phyloP scores from a whole-genome alignment of 2,797 vertebrate species.

The Sarcophilus harrisii region DNA sequence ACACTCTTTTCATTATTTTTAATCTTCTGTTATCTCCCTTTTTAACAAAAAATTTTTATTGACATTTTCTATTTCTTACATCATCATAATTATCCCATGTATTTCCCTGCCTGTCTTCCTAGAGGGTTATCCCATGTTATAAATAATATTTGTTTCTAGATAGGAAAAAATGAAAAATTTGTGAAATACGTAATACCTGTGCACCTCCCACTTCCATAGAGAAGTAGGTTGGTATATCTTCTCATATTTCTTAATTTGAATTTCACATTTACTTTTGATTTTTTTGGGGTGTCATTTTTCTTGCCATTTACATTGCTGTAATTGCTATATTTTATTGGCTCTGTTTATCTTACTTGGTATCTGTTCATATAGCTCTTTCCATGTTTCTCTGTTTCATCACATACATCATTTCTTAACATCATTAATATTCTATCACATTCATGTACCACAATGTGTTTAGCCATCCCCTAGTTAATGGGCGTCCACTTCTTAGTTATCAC shows the following conservation, averaged over 20 bases:
- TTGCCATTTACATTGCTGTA: not conserved
- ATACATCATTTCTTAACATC: not conserved
- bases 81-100: not conserved
- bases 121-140: not conserved
- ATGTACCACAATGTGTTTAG: not conserved
- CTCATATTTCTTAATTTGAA: not conserved
- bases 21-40: not conserved
- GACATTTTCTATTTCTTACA: not conserved
- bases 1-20: not conserved
- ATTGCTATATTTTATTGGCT: not conserved
- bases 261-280: not conserved
- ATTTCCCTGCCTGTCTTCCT: not conserved
- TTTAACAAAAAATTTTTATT: not conserved
- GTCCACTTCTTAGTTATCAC: not conserved
- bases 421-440: not conserved
- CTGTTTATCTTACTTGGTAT: not conserved
- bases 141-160: not conserved
- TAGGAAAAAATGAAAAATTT: not conserved
- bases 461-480: not conserved
- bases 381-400: not conserved
- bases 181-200: not conserved
- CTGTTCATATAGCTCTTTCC: not conserved
- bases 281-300: not conserved
- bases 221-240: not conserved
- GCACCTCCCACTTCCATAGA: not conserved